Conservation (phyloP, 2,113 vertebrate genomes). For the Takifugu bimaculatus region DNA sequence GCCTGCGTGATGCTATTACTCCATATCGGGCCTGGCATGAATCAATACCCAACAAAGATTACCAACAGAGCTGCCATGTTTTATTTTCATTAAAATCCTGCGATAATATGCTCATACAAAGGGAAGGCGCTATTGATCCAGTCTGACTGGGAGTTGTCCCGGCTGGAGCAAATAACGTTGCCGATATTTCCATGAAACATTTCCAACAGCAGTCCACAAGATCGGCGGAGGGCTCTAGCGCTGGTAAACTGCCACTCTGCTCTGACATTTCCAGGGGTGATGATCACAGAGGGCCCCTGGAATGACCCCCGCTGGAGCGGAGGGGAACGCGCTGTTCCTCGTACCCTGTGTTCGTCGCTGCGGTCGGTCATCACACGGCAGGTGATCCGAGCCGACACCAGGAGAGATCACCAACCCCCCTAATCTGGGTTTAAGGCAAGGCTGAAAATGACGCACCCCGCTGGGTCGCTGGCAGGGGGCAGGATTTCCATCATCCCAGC, state of each 20-base stretch:
- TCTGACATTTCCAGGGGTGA: too few relatives aligned
- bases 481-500: neutral
- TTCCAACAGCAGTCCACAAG: too few relatives aligned
- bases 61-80: constrained; percentile 31
- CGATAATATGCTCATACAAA: constrained; percentile 47
- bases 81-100: constrained; percentile 55
- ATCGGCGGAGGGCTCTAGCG: too few relatives aligned
- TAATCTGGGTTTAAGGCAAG: neutral
- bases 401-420: neutral
- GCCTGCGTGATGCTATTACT: constrained; percentile 19
- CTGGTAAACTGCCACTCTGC: too few relatives aligned
- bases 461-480: neutral
- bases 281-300: too few relatives aligned
- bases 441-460: neutral
- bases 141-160: constrained; percentile 26
- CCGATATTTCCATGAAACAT: constrained; percentile 56
- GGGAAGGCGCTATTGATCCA: constrained; percentile 46
- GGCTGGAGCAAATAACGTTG: constrained; percentile 41
- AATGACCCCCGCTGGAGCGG: too few relatives aligned
- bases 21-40: constrained; percentile 13
- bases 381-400: constrained; percentile 3
- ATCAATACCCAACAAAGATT: constrained; percentile 50
- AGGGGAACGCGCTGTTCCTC: constrained; percentile 5
- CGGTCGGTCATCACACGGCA: constrained; percentile 7
- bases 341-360: constrained; percentile 3